Conservation (phyloP, 2,113 vertebrate species). For the Tragelaphus scriptus region DNA sequence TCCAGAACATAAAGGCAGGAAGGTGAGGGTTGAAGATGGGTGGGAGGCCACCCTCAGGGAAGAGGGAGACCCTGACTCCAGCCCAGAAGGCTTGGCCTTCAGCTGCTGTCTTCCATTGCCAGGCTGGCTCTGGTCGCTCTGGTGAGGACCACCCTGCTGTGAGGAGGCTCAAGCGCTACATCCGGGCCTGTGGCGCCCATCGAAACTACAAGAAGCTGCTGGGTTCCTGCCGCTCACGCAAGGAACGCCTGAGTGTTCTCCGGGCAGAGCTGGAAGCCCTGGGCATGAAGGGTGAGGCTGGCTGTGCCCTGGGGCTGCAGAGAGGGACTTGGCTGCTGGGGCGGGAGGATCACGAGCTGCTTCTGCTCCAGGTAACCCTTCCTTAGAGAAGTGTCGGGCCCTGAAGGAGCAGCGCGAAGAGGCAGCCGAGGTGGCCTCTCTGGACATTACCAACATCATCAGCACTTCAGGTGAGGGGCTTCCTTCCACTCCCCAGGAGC, state of each 20-base stretch:
- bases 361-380: constrained; percentile 80
- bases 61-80: background rate
- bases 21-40: constrained; percentile 40
- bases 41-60: background rate
- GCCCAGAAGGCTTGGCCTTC: background rate
- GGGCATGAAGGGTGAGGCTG: constrained; percentile 84
- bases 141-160: constrained; percentile 76
- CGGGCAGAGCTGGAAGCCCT: constrained; percentile 86
- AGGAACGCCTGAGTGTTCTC: constrained; percentile 79
- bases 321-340: background rate
- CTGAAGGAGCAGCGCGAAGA: constrained; percentile 82
- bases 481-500: background rate
- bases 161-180: constrained; percentile 85
- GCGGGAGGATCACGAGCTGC: background rate
- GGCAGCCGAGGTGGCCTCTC: constrained; percentile 84
- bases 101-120: background rate
- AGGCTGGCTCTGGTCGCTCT: constrained; percentile 29
- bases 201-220: constrained; percentile 90
- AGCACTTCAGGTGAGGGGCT: constrained; percentile 78
- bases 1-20: constrained; percentile 45
- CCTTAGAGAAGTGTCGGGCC: constrained; percentile 87
- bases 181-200: constrained; percentile 85
- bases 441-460: constrained; percentile 90
- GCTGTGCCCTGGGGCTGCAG: background rate
- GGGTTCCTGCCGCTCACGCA: constrained; percentile 77